phyloP scores from a whole-genome alignment of 2,113 vertebrate species.

The Bos taurus region DNA sequence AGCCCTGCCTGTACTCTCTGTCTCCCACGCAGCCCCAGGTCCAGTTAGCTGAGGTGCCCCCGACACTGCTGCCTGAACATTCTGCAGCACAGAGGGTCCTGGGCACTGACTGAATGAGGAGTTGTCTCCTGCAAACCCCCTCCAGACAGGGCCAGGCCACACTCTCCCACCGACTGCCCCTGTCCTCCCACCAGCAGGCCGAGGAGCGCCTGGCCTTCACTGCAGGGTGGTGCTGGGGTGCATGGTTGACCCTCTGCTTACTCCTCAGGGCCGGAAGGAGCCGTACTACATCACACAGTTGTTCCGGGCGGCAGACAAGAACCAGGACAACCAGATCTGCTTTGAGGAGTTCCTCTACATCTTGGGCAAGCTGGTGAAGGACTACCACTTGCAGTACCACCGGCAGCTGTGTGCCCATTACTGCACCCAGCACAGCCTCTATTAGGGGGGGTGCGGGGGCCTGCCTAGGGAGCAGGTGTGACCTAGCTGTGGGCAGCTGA shows the following conservation, averaged over 20 bases:
- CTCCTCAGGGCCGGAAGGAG: slow-evolving; percentile 61
- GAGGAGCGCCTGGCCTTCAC: background rate
- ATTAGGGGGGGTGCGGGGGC: background rate
- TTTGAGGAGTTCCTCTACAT: slow-evolving; percentile 68
- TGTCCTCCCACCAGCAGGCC: background rate
- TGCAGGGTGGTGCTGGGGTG: rapidly evolving
- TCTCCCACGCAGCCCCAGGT: too few relatives aligned
- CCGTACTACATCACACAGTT: slow-evolving; percentile 28
- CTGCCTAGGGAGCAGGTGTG: rapidly evolving
- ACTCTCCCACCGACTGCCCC: background rate
- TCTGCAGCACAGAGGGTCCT: background rate
- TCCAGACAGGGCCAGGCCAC: too few relatives aligned
- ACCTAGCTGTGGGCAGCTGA: background rate
- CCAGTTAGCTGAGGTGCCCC: rapidly evolving
- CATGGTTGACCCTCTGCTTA: rapidly evolving
- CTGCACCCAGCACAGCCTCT: slow-evolving; percentile 27
- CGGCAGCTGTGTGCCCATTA: slow-evolving; percentile 15
- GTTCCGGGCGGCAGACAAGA: slow-evolving; percentile 71
- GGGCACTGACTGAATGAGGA: background rate
- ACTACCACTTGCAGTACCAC: slow-evolving; percentile 64
- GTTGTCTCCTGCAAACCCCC: background rate
- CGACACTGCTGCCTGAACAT: background rate
- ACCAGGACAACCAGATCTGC: slow-evolving; percentile 74
- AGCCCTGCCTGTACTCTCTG: background rate
- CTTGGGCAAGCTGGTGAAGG: slow-evolving; percentile 56